Base-by-base conservation (phyloP, 2,113 vertebrate species). In the Urocynchramus pylzowi region DNA sequence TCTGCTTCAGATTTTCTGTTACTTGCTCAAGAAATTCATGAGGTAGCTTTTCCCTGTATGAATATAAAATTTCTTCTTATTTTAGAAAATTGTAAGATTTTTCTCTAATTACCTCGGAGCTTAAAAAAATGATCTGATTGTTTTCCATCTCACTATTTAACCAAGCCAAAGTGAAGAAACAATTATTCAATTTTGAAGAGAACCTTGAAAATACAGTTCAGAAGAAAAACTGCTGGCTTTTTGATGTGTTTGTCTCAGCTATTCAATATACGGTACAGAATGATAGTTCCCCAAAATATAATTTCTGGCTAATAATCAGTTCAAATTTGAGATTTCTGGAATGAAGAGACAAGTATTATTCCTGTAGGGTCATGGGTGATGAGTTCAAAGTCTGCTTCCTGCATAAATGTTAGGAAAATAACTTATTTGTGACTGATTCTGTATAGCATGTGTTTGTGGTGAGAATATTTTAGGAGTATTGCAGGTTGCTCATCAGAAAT, bases 121-220 rank as follows among this genome's bases (percentile, higher is more conserved):
- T 61, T 57, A 53, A 61, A 56, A 41, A 13, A 86, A 23, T 26
- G 1, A 3, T 64, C 9, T 52, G 4, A 24, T 44, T 64, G 1
- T 56, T 79, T 67, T 82, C 16, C 8, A 7, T 18, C 10, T 63
- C 20, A 77, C 16, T 4, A 53, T 73, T 45, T 57, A 76, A 54
- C 1, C 5, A 59, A 82, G 3, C 0, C 22, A 61, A 7, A 37
- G 5, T 41, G 16, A 14, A 61, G 22, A 60, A 90, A 49, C 1
- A 53, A 61, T 0, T 24, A 31, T 41, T 47, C 0, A 24, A 5
- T 84, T 89, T 10, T 42, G 6, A 4, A 37, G 2, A 3, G 3
- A 81, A 31, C 8, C 12, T 45, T 33, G 17, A 26, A 81, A 81
- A 77, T 8, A 1, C 2, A 52, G 2, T 37, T 89, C 56, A 47